Evolutionary conservation across 2,888 invertebrate species (phyloP).

Genomic region (Cordylochernes scorpioides): DNA sequence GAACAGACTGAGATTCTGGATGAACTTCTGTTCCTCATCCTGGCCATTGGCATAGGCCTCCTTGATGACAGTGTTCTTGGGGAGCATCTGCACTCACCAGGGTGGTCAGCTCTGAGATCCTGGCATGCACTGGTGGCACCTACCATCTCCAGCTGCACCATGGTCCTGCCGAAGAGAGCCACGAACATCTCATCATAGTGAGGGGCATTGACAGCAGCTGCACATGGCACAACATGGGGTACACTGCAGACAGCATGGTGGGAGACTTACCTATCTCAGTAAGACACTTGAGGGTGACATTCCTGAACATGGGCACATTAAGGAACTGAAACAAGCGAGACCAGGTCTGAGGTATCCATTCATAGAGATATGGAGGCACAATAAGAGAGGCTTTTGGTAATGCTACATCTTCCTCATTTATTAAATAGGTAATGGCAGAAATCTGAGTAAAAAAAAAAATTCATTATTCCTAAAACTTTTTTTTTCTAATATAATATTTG

Average conservation of each 20-base stretch:
- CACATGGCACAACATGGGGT: constrained; percentile 7
- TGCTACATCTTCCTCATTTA: too few species aligned
- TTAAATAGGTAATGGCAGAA: too few species aligned
- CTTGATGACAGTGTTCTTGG: constrained; percentile 64
- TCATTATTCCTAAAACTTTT: too few species aligned
- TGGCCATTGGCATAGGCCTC: constrained; percentile 74
- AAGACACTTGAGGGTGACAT: constrained; percentile 88
- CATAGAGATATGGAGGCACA: too few species aligned
- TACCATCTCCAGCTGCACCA: constrained; percentile 56
- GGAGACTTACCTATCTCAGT: constrained; percentile 52
- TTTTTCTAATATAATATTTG: too few species aligned
- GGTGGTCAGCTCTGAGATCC: too few species aligned
- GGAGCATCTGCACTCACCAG: constrained; percentile 38
- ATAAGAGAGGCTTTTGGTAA: too few species aligned
- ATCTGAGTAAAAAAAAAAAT: too few species aligned
- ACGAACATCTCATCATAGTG: constrained; percentile 82
- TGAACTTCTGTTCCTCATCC: constrained; percentile 94
- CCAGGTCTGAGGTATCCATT: not conserved
- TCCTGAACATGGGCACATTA: constrained; percentile 86
- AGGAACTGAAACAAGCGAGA: constrained; percentile 39
- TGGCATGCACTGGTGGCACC: too few species aligned
- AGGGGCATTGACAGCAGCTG: constrained; percentile 44
- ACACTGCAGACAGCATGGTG: not conserved
- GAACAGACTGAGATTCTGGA: constrained; percentile 90
- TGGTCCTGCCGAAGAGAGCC: constrained; percentile 62